A percentile compares a stretch with the other conserved stretches of the same genome.
These are phyloP conservation scores for Hypotaenidia okinawae DNA, from an alignment of 2,797 vertebrate genomes.

Conservation along the genomic window DNA sequence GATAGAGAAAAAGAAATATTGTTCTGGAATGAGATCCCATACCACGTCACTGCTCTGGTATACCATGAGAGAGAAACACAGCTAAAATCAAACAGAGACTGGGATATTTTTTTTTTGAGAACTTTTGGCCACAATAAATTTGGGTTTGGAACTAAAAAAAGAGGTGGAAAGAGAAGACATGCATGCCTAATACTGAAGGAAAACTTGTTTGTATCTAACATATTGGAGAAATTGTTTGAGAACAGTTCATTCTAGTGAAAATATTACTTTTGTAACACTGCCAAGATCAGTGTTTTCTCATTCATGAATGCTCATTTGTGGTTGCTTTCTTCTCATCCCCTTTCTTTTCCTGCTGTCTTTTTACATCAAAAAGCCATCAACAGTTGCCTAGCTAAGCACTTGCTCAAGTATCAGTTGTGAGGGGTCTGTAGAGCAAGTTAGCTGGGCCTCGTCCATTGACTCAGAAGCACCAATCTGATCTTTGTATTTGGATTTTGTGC, in stretches of 20 bases:
- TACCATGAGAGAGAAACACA: conserved; percentile 47
- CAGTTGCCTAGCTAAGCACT: conserved; percentile 30
- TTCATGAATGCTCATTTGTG: conserved; percentile 76
- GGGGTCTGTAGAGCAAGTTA: not conserved
- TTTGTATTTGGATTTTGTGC: not conserved
- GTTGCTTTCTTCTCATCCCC: conserved; percentile 71
- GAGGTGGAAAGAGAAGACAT: conserved; percentile 67
- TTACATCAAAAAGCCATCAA: conserved; percentile 34
- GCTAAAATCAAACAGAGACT: conserved; percentile 16
- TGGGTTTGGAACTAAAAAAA: conserved; percentile 62
- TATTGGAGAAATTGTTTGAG: conserved; percentile 76
- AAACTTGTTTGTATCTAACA: conserved; percentile 70
- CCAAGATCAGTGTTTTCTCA: conserved; percentile 72
- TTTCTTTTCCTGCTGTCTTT: conserved; percentile 52
- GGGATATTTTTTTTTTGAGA: not conserved
- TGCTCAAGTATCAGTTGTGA: conserved; percentile 13
- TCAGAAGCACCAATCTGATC: not conserved
- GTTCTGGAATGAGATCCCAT: not conserved
- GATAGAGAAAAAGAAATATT: conserved; percentile 46
- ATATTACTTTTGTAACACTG: conserved; percentile 76
- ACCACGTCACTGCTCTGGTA: conserved; percentile 7
- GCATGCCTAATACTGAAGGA: conserved; percentile 61
- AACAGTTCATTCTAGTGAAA: conserved; percentile 76
- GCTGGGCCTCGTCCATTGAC: not conserved
- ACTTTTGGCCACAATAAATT: conserved; percentile 54